These are phyloP conservation scores for Chloroclystis v-ata DNA, from an alignment of 2,888 invertebrate genomes.

Conservation along the genomic window DNA sequence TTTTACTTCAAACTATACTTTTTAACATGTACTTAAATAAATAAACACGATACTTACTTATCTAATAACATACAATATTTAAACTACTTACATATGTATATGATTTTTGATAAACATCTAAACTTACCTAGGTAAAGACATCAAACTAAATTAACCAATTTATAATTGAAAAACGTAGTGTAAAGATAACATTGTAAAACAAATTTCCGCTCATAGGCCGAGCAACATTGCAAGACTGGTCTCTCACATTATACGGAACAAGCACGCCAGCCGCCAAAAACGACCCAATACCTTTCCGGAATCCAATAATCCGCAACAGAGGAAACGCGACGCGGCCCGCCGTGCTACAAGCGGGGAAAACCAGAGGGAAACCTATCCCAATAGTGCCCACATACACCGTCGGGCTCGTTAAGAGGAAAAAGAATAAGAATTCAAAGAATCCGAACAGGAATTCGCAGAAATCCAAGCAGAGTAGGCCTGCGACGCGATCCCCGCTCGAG, in stretches of 20 bases:
- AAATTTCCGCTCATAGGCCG: conserved; percentile 79
- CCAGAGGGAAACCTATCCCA: conserved; percentile 57
- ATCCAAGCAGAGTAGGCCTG: conserved; percentile 75
- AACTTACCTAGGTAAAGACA: no score
- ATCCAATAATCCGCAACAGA: conserved; percentile 63
- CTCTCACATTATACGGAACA: conserved; percentile 94
- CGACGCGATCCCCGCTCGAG: conserved; percentile 72
- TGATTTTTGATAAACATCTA: no score
- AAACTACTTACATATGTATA: no score
- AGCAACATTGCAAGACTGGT: conserved; percentile 95
- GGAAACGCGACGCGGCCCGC: conserved; percentile 67
- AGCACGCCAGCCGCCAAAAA: conserved; percentile 80
- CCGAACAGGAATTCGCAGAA: conserved; percentile 71
- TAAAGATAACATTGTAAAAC: conserved; percentile 6
- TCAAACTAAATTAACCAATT: no score
- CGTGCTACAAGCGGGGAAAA: conserved; percentile 60
- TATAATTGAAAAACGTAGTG: no score
- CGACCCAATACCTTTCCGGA: conserved; percentile 78
- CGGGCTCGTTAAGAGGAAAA: conserved; percentile 72
- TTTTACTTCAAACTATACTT: no score
- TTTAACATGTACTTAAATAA: no score
- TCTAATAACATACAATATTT: no score
- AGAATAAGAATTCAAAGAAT: conserved; percentile 77
- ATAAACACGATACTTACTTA: no score
- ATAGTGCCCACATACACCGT: conserved; percentile 67